Base-by-base conservation (phyloP, 2,888 invertebrate genomes). In the Drosophila anomalata region DNA sequence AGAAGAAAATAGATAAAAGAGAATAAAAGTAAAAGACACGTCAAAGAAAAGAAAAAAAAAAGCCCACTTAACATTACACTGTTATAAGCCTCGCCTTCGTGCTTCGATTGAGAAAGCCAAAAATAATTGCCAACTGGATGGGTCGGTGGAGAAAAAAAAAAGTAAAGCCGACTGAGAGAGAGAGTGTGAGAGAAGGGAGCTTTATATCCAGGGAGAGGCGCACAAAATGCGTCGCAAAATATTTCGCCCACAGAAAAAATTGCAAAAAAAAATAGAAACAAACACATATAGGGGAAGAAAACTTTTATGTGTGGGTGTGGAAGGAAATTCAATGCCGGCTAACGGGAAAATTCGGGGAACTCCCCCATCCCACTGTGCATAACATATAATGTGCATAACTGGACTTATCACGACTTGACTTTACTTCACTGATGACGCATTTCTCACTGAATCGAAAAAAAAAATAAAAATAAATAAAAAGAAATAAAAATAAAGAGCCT, bases 161-260 rank as follows among this genome's bases (percentile, higher is more conserved):
- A 6, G 1, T 20, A n/a, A 20, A 42, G 41, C 41, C 36, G 41
- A 20, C 41, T 42, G 58, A 60, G 47, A 70, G 29, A 33, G 26
- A 22, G 52, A 46, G 33, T 14, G 58, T 51, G 54, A 66, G 53
- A 60, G 72, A 73, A 33, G 47, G 60, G 42, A 65, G 46, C 36
- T 39, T 61, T 63, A 41, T 63, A 39, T 48, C 54, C 66, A 42
- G 52, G 46, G 53, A 50, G 63, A 59, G 67, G 55, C 75, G 71
- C 60, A 73, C 54, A 70, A 83, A 79, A 82, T 87, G 83, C 86
- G 83, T 73, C 83, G 88, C 86, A 83, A 82, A 84, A 73, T 70
- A 60, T 76, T 73, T 84, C 50, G 68, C 68, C 56, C 60, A 58
- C 55, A 36, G 55, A 46, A 55, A 17, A 72, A 79, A 79, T 57